Evolutionary conservation across 2,888 invertebrate genomes (phyloP).

Genomic region (Epinotia nisella): DNA sequence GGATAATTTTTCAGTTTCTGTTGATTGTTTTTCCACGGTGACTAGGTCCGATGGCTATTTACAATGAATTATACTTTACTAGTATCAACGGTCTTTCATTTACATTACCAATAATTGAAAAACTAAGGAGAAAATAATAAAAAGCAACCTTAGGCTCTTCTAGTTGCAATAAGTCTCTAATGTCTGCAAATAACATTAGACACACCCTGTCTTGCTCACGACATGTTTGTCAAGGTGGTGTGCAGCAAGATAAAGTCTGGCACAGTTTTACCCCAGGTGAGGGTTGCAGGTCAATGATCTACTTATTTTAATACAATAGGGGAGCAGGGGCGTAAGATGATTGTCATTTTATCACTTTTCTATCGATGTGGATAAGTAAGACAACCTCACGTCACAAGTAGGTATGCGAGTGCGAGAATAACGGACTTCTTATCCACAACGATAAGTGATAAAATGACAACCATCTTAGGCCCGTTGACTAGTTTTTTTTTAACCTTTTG

Average conservation of each 20-base stretch:
- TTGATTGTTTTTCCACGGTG: too few species aligned
- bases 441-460: too few species aligned
- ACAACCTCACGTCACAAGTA: too few species aligned
- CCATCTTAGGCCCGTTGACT: too few species aligned
- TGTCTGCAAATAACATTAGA: conserved; percentile 63
- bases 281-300: conserved; percentile 8
- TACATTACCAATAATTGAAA: background rate
- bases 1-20: too few species aligned
- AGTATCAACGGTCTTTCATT: too few species aligned
- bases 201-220: conserved; percentile 58
- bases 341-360: too few species aligned
- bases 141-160: conserved; percentile 46
- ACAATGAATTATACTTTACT: too few species aligned
- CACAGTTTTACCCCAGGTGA: background rate
- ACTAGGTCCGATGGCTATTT: background rate
- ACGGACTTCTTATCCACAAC: too few species aligned
- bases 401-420: too few species aligned
- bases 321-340: background rate
- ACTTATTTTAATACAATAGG: background rate
- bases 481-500: too few species aligned
- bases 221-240: conserved; percentile 61
- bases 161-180: conserved; percentile 46
- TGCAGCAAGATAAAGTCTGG: conserved; percentile 41
- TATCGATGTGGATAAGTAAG: too few species aligned
- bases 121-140: background rate